Base-by-base conservation (phyloP, 2,888 invertebrate genomes). In the Apamea monoglypha region DNA sequence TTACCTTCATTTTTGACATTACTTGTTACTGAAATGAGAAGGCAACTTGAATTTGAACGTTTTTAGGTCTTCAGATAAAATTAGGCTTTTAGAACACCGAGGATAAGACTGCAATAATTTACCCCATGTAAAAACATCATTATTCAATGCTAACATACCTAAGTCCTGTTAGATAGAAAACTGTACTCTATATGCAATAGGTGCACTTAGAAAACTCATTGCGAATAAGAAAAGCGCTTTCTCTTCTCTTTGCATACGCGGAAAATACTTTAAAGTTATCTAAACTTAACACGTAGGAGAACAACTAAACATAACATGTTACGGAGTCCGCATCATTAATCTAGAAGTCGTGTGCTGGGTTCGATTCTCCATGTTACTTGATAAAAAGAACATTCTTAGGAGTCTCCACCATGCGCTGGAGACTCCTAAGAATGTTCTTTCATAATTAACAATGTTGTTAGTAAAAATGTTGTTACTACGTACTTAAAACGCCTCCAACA, bases 221-320 rank as follows among this genome's bases (percentile, higher is more conserved):
- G 56, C 47, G 84, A 82, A 87, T 87, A 82, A 86, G 80, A 80
- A 82, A 82, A 84, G 50, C 71, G 70, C 87, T 87, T 86, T 88
- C 88, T 74, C 64, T 81, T 72, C 36, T 47, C 56, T 72, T 88
- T 77, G 74, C 87, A 82, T 82, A 84, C 32, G 53, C 50, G 85
- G 87, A 68, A 87, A 85, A 82, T 81, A 76, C 88, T 16, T 63
- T 74, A 5, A 64, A 64, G 56, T 82, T 70, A 78, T 78, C 61
- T 85, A 83, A 74, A 76, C 71, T 69, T 56, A 68, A 76, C 80
- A 87, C 74, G 84, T 83, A 78, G 50, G 16, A 50, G 47, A 67
- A 56, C 16, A 63, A 63, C 56, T 40, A 14, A 36, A 70, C 82
- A 66, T 70, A 66, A 47, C 81, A 66, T 73, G 69, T 83, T 56